phyloP scores from a whole-genome alignment of 1,140 invertebrate genomes.

The Danaus melanippus region DNA sequence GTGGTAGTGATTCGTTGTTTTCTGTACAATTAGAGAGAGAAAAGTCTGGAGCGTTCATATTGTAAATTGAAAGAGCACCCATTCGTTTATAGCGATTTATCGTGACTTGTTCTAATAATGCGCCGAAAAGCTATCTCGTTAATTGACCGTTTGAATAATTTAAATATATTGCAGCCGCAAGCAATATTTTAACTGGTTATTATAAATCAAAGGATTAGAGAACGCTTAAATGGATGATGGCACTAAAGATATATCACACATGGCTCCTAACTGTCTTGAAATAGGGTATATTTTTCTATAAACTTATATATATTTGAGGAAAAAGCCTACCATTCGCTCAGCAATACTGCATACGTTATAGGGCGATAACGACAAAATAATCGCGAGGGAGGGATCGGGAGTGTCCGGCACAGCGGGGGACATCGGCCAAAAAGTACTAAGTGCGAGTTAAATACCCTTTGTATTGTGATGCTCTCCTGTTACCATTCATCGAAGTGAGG shows the following conservation, averaged over 20 bases:
- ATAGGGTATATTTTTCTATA: constrained; percentile 11
- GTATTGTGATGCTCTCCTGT: constrained; percentile 54
- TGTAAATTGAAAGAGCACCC: constrained; percentile 32
- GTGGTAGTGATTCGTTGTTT: too few relatives aligned
- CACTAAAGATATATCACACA: constrained; percentile 42
- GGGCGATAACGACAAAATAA: constrained; percentile 66
- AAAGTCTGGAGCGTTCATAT: constrained; percentile 15
- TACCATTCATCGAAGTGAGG: constrained; percentile 53
- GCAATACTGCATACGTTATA: constrained; percentile 63
- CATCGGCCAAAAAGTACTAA: constrained; percentile 64
- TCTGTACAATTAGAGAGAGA: too few relatives aligned
- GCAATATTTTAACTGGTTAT: constrained; percentile 56
- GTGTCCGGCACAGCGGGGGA: constrained; percentile 36
- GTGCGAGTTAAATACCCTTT: constrained; percentile 69
- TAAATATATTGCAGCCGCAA: constrained; percentile 61
- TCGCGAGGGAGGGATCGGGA: constrained; percentile 35
- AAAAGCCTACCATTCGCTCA: constrained; percentile 14
- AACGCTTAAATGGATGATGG: constrained; percentile 63
- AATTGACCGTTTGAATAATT: constrained; percentile 69
- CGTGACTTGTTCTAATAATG: constrained; percentile 33
- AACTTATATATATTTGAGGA: constrained; percentile 1
- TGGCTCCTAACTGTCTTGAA: constrained; percentile 9
- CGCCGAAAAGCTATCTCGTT: constrained; percentile 58
- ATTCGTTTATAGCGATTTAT: constrained; percentile 28
- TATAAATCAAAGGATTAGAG: constrained; percentile 71